phyloP scores from a whole-genome alignment of 2,888 invertebrate species.

The Molanna angustata region DNA sequence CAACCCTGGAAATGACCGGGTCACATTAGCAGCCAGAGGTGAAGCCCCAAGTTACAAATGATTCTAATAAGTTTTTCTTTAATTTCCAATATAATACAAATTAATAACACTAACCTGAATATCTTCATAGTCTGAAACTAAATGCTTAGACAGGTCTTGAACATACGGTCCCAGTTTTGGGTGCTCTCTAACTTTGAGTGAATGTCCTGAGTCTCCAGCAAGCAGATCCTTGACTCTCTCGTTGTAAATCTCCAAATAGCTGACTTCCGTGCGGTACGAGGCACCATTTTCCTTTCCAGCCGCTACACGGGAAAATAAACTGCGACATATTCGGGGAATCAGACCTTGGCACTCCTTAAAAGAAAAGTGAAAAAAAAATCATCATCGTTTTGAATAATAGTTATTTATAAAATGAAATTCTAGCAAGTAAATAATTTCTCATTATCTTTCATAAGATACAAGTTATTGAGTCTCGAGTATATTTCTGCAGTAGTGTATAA shows the following conservation, averaged over 20 bases:
- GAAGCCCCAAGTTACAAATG: too few species aligned
- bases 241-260: constrained; percentile 84
- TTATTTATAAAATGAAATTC: too few species aligned
- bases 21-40: too few species aligned
- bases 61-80: too few species aligned
- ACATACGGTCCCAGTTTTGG: constrained; percentile 81
- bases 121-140: constrained; percentile 82
- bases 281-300: constrained; percentile 78
- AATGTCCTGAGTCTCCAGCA: constrained; percentile 61
- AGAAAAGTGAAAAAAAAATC: too few species aligned
- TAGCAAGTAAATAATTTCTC: too few species aligned
- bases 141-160: constrained; percentile 80
- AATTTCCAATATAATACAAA: too few species aligned
- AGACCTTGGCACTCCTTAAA: constrained; percentile 73
- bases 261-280: constrained; percentile 83
- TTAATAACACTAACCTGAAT: constrained; percentile 63
- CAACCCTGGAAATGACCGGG: too few species aligned
- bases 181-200: constrained; percentile 75
- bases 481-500: too few species aligned
- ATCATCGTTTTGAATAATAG: too few species aligned
- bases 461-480: too few species aligned
- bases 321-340: constrained; percentile 83
- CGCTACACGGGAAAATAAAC: constrained; percentile 77
- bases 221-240: constrained; percentile 75
- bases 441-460: too few species aligned